Conservation (phyloP, 2,888 invertebrate genomes). For the Creontiades dilutus region DNA sequence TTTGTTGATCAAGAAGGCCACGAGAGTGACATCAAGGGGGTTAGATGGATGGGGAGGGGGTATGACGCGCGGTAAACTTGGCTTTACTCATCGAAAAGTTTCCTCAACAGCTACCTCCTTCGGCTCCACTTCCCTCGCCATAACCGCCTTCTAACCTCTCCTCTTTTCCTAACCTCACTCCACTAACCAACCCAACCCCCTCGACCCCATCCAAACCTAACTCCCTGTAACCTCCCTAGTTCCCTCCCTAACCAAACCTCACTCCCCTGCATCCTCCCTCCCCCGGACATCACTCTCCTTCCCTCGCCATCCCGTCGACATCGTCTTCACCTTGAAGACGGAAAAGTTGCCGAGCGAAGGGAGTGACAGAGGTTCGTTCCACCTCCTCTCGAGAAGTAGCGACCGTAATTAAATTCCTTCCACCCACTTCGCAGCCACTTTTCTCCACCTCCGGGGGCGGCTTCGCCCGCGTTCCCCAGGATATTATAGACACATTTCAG, state of each 20-base stretch:
- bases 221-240: no score
- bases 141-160: background rate
- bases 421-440: background rate
- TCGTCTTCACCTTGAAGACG: constrained; percentile 40
- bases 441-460: background rate
- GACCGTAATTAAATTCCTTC: constrained; percentile 39
- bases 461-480: background rate
- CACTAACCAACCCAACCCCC: no score
- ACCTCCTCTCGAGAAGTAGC: background rate
- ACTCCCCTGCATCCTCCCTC: constrained; percentile 6
- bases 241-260: no score
- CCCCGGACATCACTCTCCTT: constrained; percentile 21
- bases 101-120: no score
- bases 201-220: no score
- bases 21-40: no score
- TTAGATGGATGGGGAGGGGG: background rate
- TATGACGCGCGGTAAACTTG: constrained; percentile 36
- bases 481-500: constrained; percentile 32
- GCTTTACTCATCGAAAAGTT: constrained; percentile 43
- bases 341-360: background rate
- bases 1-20: background rate
- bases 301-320: background rate
- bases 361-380: background rate
- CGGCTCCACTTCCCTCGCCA: background rate
- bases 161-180: no score